Base-by-base conservation (phyloP, 1,140 invertebrate species). In the Dolichoris vasculosae region DNA sequence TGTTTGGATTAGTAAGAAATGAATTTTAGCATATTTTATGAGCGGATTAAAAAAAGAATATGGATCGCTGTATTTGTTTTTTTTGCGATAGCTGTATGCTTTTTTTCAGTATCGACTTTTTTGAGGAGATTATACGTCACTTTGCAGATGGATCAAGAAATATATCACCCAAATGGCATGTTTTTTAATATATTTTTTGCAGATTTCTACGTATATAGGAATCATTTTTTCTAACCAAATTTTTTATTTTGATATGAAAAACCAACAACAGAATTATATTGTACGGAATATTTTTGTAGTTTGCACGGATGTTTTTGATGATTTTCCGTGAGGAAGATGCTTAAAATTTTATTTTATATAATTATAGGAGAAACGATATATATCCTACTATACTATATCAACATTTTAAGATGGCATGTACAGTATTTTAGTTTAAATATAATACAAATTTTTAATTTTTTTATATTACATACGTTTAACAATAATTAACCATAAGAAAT, bases 141-240 rank as follows among this genome's bases (percentile, higher is more conserved):
- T 80, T 85, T 79, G 23, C 83, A 80, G 77, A 63, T 80, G 67
- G 48, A 75, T 38, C 76, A 9, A 59, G n/a, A 40, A 73, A 85
- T n/a, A 67, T 67, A 48, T 73, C 73, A 83, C 38, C 71, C 0
- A 83, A 73, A 67, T 4, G 35, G 43, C 26, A 6, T 15, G 46
- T 46, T 84, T 71, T 84, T 79, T 30, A 51, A 78, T 67, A 15
- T 17, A 69, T 69, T 71, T 84, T 69, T 84, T 78, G 11, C 83
- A 78, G 83, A 78, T 83, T 76, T 64, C 30, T 71, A 51, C n/a
- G 51, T 46, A 64, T 15, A 81, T 32, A 46, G 35, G 30, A 26
- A 69, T 71, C 26, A 1, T 73, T n/a, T 79, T 38, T 73, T 73
- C 40, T 13, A n/a, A 40, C 15, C 38, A 30, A 20, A 59, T 40